Conservation (phyloP, 1,140 invertebrate species). For the Cotesia chilonis region DNA sequence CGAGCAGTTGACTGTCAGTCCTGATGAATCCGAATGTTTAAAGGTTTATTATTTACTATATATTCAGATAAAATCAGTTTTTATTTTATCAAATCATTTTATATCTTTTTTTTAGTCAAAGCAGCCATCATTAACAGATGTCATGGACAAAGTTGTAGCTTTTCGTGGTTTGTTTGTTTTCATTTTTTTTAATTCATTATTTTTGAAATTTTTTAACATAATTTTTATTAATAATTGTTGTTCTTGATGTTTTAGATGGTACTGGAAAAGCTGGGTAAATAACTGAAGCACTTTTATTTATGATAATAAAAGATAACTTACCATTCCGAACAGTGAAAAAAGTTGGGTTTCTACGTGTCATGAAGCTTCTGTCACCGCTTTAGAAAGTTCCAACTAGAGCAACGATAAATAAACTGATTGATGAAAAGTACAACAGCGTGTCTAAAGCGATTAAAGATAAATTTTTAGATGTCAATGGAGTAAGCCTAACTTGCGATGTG, state of each 20-base stretch:
- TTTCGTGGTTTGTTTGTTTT: too few species aligned
- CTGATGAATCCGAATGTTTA: too few species aligned
- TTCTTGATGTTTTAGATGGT: conserved; percentile 3
- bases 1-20: too few species aligned
- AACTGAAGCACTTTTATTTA: background rate
- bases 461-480: conserved; percentile 1
- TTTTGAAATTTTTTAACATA: too few species aligned
- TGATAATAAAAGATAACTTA: background rate
- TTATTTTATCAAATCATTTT: too few species aligned
- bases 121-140: too few species aligned
- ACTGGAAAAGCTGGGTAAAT: background rate
- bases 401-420: background rate
- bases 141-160: too few species aligned
- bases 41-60: too few species aligned
- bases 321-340: background rate
- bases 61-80: too few species aligned
- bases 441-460: background rate
- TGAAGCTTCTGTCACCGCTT: background rate
- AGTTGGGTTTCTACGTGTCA: background rate
- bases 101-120: too few species aligned
- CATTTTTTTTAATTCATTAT: too few species aligned
- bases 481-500: conserved; percentile 6
- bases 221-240: background rate
- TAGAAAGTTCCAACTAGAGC: background rate
- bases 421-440: background rate